Evolutionary conservation across 2,113 vertebrate genomes (phyloP), one percentile per base, ranked within the genome.

Genomic region (Drymodes brunneopygia): DNA sequence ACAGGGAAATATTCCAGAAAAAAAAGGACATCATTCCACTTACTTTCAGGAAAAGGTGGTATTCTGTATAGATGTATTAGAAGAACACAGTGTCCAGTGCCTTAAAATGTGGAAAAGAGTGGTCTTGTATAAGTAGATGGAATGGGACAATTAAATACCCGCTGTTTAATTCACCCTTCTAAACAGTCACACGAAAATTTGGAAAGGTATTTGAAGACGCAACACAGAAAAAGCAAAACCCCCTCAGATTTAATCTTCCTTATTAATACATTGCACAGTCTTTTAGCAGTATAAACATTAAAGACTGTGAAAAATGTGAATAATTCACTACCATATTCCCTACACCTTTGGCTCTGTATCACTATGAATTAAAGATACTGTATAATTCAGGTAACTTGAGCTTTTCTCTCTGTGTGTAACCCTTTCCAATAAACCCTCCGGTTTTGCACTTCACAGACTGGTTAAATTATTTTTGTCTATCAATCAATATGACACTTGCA

Each of bases 21-120:
- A 70, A 27, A 48, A 56, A n/a, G 1, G 1, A 40, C 56, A 16
- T 7, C 0, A 21, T 42, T 35, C 7, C 44, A 50, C 3, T 48
- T 56, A 64, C 1, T 10, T 69, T 60, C 40, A 53, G 12, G 4
- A 61, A 84, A 74, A 71, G 1, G 0, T 2, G 2, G 11, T 64
- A 10, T 28, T 77, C 33, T 50, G 2, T 56, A 61, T 8, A 27
- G 12, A 28, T 22, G 0, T 23, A 5, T 45, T 36, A 31, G 2
- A 11, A 53, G 8, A 89, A 31, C 12, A 29, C 1, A n/a, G 12
- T 12, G 10, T 1, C 12, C 8, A 29, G 4, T 54, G 14, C 19
- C 11, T 67, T 50, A 44, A 85, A 66, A 33, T 19, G 1, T 0
- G 1, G 20, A n/a, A 70, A 61, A 42, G 9, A n/a, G 3, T 15